These are phyloP conservation scores for Micromussa lordhowensis DNA, from an alignment of 92 coral and sea anemone species.

Conservation along the genomic window DNA sequence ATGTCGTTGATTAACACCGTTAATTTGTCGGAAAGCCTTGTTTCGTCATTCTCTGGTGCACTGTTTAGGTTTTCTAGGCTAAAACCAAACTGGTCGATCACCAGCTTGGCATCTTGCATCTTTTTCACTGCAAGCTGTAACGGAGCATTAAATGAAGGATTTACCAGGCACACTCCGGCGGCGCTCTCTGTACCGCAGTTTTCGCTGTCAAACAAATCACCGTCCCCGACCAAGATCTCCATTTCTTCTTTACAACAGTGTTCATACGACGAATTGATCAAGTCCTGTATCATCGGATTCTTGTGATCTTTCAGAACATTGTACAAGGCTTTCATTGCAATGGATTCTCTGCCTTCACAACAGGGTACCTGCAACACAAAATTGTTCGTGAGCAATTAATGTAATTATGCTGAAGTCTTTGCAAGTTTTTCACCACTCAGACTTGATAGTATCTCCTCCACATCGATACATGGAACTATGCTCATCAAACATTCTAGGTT, in stretches of 20 bases:
- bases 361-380: neutral
- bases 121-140: neutral
- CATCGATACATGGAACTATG: too few species aligned
- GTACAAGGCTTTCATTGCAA: conserved; percentile 21
- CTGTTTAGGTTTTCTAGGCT: neutral
- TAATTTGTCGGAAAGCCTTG: neutral
- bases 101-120: neutral
- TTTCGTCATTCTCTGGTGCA: neutral
- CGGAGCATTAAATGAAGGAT: neutral
- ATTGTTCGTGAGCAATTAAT: neutral
- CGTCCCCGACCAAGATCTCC: neutral
- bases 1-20: too few species aligned
- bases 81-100: neutral
- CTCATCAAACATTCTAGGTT: too few species aligned
- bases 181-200: neutral
- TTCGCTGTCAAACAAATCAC: neutral
- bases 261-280: neutral
- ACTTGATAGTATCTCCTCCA: too few species aligned
- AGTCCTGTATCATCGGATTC: conserved; percentile 11
- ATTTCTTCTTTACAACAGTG: neutral
- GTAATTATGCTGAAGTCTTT: neutral
- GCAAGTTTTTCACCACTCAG: neutral
- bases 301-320: conserved; percentile 36
- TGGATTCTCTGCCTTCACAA: neutral
- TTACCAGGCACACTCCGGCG: neutral